phyloP scores from a whole-genome alignment of 2,113 vertebrate genomes.

The Chauna torquata region DNA sequence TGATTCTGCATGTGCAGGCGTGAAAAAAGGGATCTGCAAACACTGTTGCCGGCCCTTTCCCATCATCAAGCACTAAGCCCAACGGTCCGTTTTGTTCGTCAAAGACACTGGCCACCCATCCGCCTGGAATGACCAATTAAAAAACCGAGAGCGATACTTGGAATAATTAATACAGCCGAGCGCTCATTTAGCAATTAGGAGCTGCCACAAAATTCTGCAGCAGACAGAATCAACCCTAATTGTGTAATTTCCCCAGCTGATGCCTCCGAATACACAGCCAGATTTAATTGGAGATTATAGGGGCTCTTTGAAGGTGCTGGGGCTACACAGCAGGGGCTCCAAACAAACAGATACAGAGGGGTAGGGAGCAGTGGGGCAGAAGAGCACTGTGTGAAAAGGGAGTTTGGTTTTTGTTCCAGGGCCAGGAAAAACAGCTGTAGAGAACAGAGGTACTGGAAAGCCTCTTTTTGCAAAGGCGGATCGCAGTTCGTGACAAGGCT shows the following conservation, averaged over 20 bases:
- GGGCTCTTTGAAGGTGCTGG: conserved; percentile 66
- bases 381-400: conserved; percentile 44
- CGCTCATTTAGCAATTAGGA: conserved; percentile 65
- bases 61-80: conserved; percentile 37
- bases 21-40: background rate
- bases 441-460: conserved; percentile 41
- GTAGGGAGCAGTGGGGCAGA: conserved; percentile 53
- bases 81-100: background rate
- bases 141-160: background rate
- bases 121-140: conserved; percentile 64
- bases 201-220: conserved; percentile 62
- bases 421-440: conserved; percentile 68
- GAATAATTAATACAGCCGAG: conserved; percentile 61
- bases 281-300: conserved; percentile 74
- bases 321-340: conserved; percentile 23
- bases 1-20: background rate
- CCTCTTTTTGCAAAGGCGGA: background rate
- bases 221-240: conserved; percentile 66
- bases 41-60: background rate
- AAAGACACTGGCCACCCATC: conserved; percentile 58
- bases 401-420: conserved; percentile 55
- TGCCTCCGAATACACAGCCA: conserved; percentile 52
- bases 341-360: conserved; percentile 64
- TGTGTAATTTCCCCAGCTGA: conserved; percentile 72
- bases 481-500: background rate